Conservation (phyloP, 2,797 vertebrate genomes). For the Sebastes nivosus region DNA sequence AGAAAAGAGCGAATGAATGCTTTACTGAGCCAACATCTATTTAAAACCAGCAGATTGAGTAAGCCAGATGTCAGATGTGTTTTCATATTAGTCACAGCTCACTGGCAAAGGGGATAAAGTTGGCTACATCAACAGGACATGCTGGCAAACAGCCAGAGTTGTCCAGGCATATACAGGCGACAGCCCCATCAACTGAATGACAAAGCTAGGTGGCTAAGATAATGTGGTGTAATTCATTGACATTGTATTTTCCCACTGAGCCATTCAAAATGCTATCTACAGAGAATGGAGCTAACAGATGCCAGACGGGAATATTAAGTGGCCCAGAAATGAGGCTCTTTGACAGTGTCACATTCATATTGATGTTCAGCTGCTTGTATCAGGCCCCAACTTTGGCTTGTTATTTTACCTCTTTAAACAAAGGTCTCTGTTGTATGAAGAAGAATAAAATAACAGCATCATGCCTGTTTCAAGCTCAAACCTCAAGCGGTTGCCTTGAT, state of each 20-base stretch:
- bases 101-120: constrained; percentile 59
- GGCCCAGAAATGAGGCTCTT: constrained; percentile 6
- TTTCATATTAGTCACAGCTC: constrained; percentile 75
- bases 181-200: constrained; percentile 58
- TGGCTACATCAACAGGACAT: constrained; percentile 63
- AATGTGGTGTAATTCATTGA: constrained; percentile 64
- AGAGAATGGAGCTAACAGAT: constrained; percentile 45
- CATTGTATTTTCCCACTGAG: constrained; percentile 47
- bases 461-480: constrained; percentile 19
- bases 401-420: background rate
- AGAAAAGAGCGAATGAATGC: constrained; percentile 47
- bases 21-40: constrained; percentile 43
- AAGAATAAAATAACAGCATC: constrained; percentile 19
- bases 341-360: constrained; percentile 33
- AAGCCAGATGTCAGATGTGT: constrained; percentile 72
- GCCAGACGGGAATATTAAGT: constrained; percentile 41
- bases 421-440: constrained; percentile 23
- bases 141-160: constrained; percentile 58
- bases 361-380: constrained; percentile 39
- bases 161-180: constrained; percentile 46
- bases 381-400: background rate
- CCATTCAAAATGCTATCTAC: constrained; percentile 52
- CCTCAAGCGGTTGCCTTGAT: constrained; percentile 21
- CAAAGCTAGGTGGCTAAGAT: constrained; percentile 54
- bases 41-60: constrained; percentile 61